Base-by-base conservation (phyloP, 2,797 vertebrate species). In the Crocodylus rhombifer region DNA sequence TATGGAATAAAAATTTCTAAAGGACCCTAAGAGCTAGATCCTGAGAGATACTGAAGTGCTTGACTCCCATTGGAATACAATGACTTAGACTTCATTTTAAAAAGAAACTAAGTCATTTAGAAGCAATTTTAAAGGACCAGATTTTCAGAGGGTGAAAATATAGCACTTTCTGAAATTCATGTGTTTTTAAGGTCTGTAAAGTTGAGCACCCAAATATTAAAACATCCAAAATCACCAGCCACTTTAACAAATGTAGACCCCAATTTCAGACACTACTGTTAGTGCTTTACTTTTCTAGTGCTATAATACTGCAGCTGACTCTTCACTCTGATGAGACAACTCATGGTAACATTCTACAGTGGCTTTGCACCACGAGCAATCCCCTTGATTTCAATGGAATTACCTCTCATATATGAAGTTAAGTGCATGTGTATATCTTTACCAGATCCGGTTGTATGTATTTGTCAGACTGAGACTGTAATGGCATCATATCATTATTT, bases 151-250 rank as follows among this genome's bases (percentile, higher is more conserved):
- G 13, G 60, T 28, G 23, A n/a, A 36, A 80, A 25, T 26, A 3
- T 0, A 0, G 20, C 36, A 12, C 0, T 0, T 57, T 17, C 58
- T 80, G 74, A 56, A 92, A 82, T 21, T 4, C 57, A 63, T 14
- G 42, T 51, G 5, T 2, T 84, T 51, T 64, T 60, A 71, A 33
- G 42, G 21, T 26, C 3, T 58, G 5, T 9, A 25, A 67, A 79
- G 36, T 21, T 25, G 58, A 74, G 6, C 1, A 0, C n/a, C 15
- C 84, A 55, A 86, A 61, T 51, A 9, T 69, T 16, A n/a, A 20
- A 20, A 67, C n/a, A 67, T 18, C 17, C 9, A 30, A 18, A 28
- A 33, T n/a, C 65, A 21, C 65, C 33, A 18, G n/a, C 20, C 20
- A 67, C 30, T 18, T 33, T 33, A 36, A 23, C 20, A 36, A 77